These are phyloP conservation scores for Orchesella flavescens DNA, from an alignment of 2,888 invertebrate genomes.

Conservation along the genomic window DNA sequence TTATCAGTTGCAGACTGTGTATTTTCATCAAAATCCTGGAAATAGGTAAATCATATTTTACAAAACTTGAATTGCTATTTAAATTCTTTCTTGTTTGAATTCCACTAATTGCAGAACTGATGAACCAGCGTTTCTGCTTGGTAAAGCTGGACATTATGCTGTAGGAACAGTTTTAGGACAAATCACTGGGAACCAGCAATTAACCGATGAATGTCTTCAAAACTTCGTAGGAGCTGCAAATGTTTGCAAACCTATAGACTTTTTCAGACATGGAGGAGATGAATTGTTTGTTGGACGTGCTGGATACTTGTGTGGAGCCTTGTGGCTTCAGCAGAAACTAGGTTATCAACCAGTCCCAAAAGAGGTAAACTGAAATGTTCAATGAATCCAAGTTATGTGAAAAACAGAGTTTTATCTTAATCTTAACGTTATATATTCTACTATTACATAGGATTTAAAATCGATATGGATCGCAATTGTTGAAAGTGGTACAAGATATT, in stretches of 20 bases:
- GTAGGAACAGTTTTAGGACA: slow-evolving; percentile 81
- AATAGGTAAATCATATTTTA: slow-evolving; percentile 75
- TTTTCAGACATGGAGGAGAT: slow-evolving; percentile 80
- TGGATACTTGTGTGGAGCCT: slow-evolving; percentile 85
- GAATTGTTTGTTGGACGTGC: slow-evolving; percentile 90
- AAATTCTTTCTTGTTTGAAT: background rate
- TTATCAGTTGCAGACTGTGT: slow-evolving; percentile 75
- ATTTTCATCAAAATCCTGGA: slow-evolving; percentile 78
- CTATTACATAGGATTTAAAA: slow-evolving; percentile 75
- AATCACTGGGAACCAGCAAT: slow-evolving; percentile 75
- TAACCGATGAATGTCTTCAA: slow-evolving; percentile 73
- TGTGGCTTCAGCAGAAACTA: slow-evolving; percentile 78
- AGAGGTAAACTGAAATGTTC: slow-evolving; percentile 31
- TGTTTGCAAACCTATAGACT: slow-evolving; percentile 77
- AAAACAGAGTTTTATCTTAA: too few relatives aligned
- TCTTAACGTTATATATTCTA: too few relatives aligned
- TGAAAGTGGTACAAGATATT: slow-evolving; percentile 82
- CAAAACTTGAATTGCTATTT: background rate
- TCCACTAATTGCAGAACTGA: slow-evolving; percentile 26
- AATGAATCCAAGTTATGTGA: background rate
- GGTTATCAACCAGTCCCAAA: slow-evolving; percentile 68
- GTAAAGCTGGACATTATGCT: slow-evolving; percentile 85
- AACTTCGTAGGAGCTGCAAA: slow-evolving; percentile 75
- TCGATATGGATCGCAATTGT: slow-evolving; percentile 83
- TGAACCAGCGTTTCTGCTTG: slow-evolving; percentile 81